A percentile compares a stretch with the other conserved stretches of the same genome.
Evolutionary conservation across 2,113 vertebrate species (phyloP).

Genomic region (Pluvialis apricaria): DNA sequence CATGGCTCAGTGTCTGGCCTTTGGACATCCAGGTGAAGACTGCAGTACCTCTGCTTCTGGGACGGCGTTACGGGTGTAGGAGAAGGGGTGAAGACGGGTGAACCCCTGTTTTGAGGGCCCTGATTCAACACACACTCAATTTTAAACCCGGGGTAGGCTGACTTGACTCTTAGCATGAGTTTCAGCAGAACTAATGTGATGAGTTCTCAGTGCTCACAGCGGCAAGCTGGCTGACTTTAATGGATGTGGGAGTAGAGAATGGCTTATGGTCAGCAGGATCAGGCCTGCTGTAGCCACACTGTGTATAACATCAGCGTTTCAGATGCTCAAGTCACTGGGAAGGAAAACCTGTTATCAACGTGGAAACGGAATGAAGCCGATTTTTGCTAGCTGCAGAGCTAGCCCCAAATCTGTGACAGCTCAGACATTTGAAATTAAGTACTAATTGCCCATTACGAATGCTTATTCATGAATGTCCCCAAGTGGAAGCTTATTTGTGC

Average conservation of each 20-base stretch:
- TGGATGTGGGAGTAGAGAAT: not conserved
- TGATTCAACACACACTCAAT: not conserved
- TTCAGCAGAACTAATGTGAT: not conserved
- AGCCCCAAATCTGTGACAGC: not conserved
- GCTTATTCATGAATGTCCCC: not conserved
- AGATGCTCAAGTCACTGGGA: not conserved
- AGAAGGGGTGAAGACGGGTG: not conserved
- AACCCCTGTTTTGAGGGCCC: not conserved
- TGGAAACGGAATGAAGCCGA: not conserved
- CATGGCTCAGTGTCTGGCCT: not conserved
- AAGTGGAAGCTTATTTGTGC: not conserved
- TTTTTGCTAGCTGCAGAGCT: not conserved
- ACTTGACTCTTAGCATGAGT: not conserved
- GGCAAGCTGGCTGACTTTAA: not conserved
- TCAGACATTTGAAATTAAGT: not conserved
- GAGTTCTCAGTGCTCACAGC: not conserved
- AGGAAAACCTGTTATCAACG: not conserved
- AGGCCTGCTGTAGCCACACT: not conserved
- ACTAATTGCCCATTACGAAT: not conserved
- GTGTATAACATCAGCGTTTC: not conserved
- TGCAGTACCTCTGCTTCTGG: not conserved
- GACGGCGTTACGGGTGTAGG: fast-evolving
- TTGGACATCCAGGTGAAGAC: not conserved
- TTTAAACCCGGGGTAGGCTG: not conserved
- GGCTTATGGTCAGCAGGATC: not conserved